Conservation (phyloP, 2,888 invertebrate genomes). For the Prenolepis imparis region DNA sequence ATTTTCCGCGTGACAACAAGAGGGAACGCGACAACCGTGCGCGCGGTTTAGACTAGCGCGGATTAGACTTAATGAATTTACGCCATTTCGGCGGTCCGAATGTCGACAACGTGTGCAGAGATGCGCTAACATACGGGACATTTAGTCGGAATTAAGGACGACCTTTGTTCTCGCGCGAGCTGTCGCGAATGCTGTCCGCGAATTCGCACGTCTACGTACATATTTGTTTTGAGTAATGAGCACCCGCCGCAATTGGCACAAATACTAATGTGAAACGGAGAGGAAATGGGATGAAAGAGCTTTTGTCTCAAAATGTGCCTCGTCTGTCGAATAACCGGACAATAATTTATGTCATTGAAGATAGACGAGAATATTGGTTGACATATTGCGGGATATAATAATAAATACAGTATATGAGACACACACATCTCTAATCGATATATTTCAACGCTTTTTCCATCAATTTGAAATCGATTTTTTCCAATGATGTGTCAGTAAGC, state of each 20-base stretch:
- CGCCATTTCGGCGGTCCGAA: constrained; percentile 50
- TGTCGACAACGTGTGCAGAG: constrained; percentile 33
- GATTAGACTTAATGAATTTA: constrained; percentile 55
- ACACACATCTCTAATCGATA: neutral
- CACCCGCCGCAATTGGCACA: constrained; percentile 38
- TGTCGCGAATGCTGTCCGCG: constrained; percentile 10
- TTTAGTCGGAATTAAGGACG: constrained; percentile 48
- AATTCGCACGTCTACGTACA: constrained; percentile 32
- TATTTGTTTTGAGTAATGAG: constrained; percentile 47
- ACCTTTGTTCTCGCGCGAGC: constrained; percentile 48
- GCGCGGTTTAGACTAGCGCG: constrained; percentile 25
- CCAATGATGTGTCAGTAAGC: neutral
- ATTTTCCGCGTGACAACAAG: constrained; percentile 43
- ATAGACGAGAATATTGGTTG: constrained; percentile 11
- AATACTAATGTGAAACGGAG: constrained; percentile 18
- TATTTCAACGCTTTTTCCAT: neutral
- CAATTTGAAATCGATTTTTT: neutral
- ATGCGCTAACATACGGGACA: constrained; percentile 43
- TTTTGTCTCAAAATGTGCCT: constrained; percentile 20
- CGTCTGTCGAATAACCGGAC: constrained; percentile 25
- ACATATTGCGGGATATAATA: neutral
- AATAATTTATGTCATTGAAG: constrained; percentile 20
- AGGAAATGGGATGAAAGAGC: neutral
- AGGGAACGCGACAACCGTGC: constrained; percentile 23
- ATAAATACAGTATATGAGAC: neutral